Evolutionary conservation across 2,797 vertebrate species (phyloP), one percentile per base, ranked within the genome.

Genomic region (Sebastes nivosus): DNA sequence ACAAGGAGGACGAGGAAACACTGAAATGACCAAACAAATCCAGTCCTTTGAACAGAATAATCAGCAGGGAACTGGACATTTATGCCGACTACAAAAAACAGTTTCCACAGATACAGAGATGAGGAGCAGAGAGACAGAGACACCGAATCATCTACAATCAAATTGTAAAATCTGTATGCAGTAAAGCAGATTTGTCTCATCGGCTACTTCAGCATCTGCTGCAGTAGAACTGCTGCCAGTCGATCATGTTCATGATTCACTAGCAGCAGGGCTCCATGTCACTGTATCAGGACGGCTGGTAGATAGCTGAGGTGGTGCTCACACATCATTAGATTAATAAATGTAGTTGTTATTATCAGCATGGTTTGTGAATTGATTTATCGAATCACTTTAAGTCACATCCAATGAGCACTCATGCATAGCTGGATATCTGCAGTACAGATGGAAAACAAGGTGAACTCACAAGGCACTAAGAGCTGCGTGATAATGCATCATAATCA

Each of bases 141-240:
- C 80, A 82, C 54, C 66, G 77, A 89, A 70, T 91, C 69, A 84
- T 92, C 82, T 87, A 79, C 85, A 88, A 81, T 91, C 84, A 88
- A 93, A 91, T 84, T 89, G 83, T 58, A 81, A 92, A 91, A 90
- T 76, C 78, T 83, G 69, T 87, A 82, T 85, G 69, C 69, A 82
- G 75, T 71, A 87, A 88, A 93, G 88, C 70, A 36, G 89, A 92
- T 92, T 90, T 90, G 87, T 87, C 87, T 92, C 87, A 81, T 87
- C 81, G 87, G 86, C 77, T 42, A n/a, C 42, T 46, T 46, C 85
- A 81, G 85, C 91, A 93, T 92, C 93, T 94, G 93, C 88, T 90
- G 83, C 71, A 66, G 87, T 60, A 16, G 25, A 86, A 61, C 58
- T 38, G 79, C 87, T 91, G 90, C 92, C 90, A 92, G 78, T 76